Evolutionary conservation across 2,888 invertebrate species (phyloP), one percentile per base, ranked within the genome.

Genomic region (Diarsia brunnea): DNA sequence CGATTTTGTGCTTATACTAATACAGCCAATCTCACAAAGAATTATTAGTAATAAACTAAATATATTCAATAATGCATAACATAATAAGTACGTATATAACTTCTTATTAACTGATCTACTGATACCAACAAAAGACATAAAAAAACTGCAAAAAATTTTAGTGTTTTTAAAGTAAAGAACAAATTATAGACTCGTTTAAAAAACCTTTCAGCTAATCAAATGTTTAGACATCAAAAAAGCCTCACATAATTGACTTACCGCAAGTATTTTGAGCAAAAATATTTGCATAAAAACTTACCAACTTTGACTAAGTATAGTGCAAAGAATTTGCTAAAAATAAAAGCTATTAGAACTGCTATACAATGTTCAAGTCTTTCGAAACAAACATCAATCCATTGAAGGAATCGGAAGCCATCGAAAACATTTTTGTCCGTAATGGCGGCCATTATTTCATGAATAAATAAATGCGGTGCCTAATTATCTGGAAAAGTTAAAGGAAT

Each of bases 351-450:
- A 69, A 65, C 69, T 79, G 66, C 81, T 74, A 86, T 89, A 86
- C 88, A 87, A 87, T 86, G 89, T 91, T 88, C 72, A 82, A 84
- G 84, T 90, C 73, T 89, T 86, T 77, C 75, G 58, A 74, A 87
- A 88, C 78, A 81, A 89, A 81, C 89, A 88, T 89, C 84, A 89
- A 84, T 89, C 82, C 79, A 79, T 87, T 64, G 73, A 75, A 80
- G 72, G 78, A 86, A 88, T 87, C 77, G 66, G 74, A 55, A 55
- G 77, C 82, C 60, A 79, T 78, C 43, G 68, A 68, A 83, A 82
- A 84, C 79, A 74, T 80, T 84, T 85, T 78, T 65, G 72, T 68
- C 75, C 51, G 66, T 87, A 87, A 89, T 88, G 69, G 79, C 27
- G 38, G 24, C 73, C 81, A 87, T 89, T 89, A 88, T 79, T 74